Percentiles rank a stretch among this genome's conserved stretches.
Conservation (phyloP, 2,888 invertebrate genomes). For the Emmelina monodactyla region DNA sequence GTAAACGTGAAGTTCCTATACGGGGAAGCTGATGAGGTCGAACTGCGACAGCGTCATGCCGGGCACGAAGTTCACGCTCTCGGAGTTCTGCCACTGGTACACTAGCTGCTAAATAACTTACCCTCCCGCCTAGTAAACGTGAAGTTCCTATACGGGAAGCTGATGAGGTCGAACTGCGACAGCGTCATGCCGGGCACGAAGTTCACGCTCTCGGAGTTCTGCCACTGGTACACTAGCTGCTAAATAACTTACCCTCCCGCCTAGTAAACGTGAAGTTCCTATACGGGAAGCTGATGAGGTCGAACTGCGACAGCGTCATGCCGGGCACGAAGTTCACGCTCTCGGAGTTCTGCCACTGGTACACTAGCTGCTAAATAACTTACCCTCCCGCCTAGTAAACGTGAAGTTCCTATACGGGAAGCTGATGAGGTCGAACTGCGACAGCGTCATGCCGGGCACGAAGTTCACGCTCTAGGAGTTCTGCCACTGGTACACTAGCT, state of each 20-base stretch:
- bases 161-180: no score
- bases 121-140: no score
- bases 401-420: conserved; percentile 85
- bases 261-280: no score
- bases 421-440: conserved; percentile 93
- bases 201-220: no score
- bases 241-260: no score
- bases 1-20: conserved; percentile 83
- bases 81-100: conserved; percentile 86
- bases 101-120: conserved; percentile 86
- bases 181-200: no score
- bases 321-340: no score
- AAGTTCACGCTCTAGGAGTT: conserved; percentile 83
- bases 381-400: conserved; percentile 79
- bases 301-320: conserved; percentile 66
- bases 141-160: no score
- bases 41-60: conserved; percentile 95
- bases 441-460: conserved; percentile 89
- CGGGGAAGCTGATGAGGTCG: conserved; percentile 86
- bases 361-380: no score
- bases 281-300: no score
- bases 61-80: conserved; percentile 85
- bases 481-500: conserved; percentile 89
- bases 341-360: no score
- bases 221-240: no score